Percentiles rank a stretch among this genome's conserved stretches.
These are phyloP conservation scores for Narcine bancroftii DNA, from an alignment of 2,113 vertebrate species.

Conservation along the genomic window DNA sequence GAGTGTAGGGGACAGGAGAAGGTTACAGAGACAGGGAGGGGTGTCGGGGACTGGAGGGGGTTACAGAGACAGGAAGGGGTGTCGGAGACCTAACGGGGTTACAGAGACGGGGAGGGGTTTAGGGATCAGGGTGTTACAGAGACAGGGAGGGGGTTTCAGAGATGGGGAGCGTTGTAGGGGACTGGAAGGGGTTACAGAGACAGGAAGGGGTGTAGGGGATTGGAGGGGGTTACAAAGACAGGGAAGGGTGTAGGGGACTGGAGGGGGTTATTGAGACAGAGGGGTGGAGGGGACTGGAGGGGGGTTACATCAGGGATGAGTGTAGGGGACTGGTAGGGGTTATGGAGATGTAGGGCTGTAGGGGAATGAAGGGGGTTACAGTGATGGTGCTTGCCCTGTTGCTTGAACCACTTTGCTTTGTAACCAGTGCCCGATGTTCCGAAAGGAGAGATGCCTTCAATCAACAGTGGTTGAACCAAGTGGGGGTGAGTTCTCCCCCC, in stretches of 20 bases:
- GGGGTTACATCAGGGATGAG: background rate
- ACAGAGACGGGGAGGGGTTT: no score
- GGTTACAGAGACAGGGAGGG: no score
- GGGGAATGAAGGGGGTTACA: no score
- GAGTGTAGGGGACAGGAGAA: no score
- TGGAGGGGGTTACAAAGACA: no score
- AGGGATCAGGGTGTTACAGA: no score
- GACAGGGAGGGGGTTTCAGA: no score
- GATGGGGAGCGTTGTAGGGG: no score
- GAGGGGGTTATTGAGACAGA: no score
- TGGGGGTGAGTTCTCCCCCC: constrained; percentile 57
- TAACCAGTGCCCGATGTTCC: constrained; percentile 46
- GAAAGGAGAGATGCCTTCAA: constrained; percentile 57
- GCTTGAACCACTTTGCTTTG: background rate
- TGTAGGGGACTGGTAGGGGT: accelerated
- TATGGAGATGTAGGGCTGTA: constrained; percentile 38
- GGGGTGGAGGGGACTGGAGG: background rate
- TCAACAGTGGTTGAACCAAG: constrained; percentile 65
- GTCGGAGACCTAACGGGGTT: background rate
- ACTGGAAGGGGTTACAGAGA: no score
- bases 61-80: background rate
- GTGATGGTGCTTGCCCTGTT: background rate
- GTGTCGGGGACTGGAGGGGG: background rate
- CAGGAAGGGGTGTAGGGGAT: no score
- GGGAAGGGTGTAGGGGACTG: no score